These are phyloP conservation scores for Crossocerus cetratus DNA, from an alignment of 2,888 invertebrate species.

Conservation along the genomic window DNA sequence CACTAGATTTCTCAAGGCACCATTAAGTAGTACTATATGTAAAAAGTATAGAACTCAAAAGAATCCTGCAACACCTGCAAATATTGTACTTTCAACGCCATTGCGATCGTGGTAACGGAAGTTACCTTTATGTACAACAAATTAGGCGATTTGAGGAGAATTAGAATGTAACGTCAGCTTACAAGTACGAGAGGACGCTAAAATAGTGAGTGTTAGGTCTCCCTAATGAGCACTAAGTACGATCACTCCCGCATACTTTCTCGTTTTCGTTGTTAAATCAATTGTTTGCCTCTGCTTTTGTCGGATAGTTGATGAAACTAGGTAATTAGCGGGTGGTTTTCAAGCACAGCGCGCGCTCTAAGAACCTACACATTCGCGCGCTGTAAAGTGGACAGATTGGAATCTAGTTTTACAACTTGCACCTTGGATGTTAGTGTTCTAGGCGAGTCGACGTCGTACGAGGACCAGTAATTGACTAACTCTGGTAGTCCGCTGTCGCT, in stretches of 20 bases:
- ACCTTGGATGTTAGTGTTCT: constrained; percentile 66
- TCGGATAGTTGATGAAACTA: constrained; percentile 4
- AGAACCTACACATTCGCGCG: constrained; percentile 27
- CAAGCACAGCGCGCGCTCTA: constrained; percentile 11
- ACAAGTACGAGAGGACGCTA: neutral
- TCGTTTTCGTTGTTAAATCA: constrained; percentile 12
- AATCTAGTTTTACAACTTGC: constrained; percentile 70
- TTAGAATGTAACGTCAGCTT: neutral
- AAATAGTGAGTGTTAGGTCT: neutral
- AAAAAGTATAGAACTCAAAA: constrained; percentile 28
- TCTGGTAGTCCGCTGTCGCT: constrained; percentile 88
- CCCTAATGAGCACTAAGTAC: constrained; percentile 3
- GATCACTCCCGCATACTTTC: neutral
- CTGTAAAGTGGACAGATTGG: constrained; percentile 38
- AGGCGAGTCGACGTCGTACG: constrained; percentile 60
- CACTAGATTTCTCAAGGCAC: constrained; percentile 49
- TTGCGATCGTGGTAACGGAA: neutral
- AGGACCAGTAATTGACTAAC: constrained; percentile 83
- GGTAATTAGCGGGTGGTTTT: constrained; percentile 2
- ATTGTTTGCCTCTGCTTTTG: constrained; percentile 11
- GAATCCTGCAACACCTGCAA: constrained; percentile 17
- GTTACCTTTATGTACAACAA: constrained; percentile 16
- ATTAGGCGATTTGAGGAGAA: constrained; percentile 28
- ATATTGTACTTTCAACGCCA: constrained; percentile 12
- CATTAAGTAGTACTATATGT: constrained; percentile 39